Evolutionary conservation across 2,888 invertebrate genomes (phyloP).

Genomic region (Orthosia incerta): DNA sequence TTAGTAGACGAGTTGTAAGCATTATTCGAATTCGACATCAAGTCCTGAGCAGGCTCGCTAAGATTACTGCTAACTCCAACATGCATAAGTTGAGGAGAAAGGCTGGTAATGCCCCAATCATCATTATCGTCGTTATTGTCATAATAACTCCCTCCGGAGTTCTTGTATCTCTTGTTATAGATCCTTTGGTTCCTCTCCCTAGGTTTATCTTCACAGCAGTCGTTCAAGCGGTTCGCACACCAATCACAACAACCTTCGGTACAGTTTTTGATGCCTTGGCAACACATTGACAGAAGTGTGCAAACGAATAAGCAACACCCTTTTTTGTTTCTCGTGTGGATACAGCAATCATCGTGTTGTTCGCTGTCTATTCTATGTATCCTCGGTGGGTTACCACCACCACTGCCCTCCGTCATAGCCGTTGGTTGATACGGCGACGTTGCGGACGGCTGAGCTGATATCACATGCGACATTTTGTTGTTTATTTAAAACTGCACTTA

Average conservation of each 20-base stretch:
- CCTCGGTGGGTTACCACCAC: slow-evolving; percentile 40
- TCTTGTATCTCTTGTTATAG: slow-evolving; percentile 41
- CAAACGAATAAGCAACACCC: slow-evolving; percentile 61
- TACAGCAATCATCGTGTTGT: slow-evolving; percentile 66
- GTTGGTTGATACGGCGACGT: slow-evolving; percentile 67
- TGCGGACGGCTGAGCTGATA: slow-evolving; percentile 64
- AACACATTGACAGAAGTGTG: slow-evolving; percentile 63
- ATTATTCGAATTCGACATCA: slow-evolving; percentile 20
- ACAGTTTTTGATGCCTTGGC: slow-evolving; percentile 61
- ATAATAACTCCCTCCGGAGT: slow-evolving; percentile 25
- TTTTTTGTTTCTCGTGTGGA: slow-evolving; percentile 59
- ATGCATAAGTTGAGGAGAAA: slow-evolving; percentile 22
- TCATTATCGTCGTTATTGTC: slow-evolving; percentile 37
- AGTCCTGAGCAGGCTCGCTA: slow-evolving; percentile 20
- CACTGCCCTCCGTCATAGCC: slow-evolving; percentile 52
- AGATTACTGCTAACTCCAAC: slow-evolving; percentile 15
- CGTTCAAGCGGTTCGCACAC: slow-evolving; percentile 65
- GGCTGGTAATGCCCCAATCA: slow-evolving; percentile 49
- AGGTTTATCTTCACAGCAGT: slow-evolving; percentile 70
- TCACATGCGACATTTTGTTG: slow-evolving; percentile 63
- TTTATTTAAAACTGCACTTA: slow-evolving; percentile 6
- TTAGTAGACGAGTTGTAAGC: slow-evolving; percentile 2
- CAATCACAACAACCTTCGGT: slow-evolving; percentile 68
- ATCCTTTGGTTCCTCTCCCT: slow-evolving; percentile 32
- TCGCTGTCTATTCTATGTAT: slow-evolving; percentile 52